Conservation (phyloP, 2,113 vertebrate species). For the Lasiurus borealis region DNA sequence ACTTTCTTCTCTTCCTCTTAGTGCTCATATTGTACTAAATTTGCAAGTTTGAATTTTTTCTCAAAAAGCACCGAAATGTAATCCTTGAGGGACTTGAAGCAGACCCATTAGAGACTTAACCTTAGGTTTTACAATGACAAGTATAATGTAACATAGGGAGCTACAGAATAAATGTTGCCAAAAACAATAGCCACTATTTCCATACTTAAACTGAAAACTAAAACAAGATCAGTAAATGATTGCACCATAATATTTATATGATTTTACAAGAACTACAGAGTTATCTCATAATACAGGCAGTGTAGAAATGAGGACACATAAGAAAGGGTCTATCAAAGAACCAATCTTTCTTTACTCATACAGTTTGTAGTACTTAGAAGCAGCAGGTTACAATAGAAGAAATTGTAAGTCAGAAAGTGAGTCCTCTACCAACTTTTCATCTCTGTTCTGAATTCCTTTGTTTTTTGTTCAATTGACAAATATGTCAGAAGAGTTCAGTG, state of each 20-base stretch:
- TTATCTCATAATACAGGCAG: background rate
- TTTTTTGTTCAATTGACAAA: background rate
- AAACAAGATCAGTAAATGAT: background rate
- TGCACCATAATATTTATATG: background rate
- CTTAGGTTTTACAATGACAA: background rate
- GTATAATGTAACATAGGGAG: background rate
- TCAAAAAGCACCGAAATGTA: background rate
- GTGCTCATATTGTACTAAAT: background rate
- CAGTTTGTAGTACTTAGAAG: background rate
- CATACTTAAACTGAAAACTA: background rate
- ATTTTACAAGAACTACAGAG: background rate
- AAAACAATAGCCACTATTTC: background rate
- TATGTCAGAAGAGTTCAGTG: background rate
- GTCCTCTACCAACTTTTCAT: background rate
- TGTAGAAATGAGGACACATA: background rate
- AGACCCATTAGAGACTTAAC: background rate
- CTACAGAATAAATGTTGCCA: background rate
- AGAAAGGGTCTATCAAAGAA: background rate
- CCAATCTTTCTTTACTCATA: background rate
- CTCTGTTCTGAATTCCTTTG: background rate
- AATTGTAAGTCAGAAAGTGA: background rate
- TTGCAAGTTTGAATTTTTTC: background rate
- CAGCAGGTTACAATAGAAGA: background rate
- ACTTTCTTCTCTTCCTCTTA: background rate
- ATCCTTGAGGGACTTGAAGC: background rate